Percentiles rank a stretch among this genome's conserved stretches.
These are phyloP conservation scores for Dinocampus coccinellae DNA, from an alignment of 2,888 invertebrate genomes.

Conservation along the genomic window DNA sequence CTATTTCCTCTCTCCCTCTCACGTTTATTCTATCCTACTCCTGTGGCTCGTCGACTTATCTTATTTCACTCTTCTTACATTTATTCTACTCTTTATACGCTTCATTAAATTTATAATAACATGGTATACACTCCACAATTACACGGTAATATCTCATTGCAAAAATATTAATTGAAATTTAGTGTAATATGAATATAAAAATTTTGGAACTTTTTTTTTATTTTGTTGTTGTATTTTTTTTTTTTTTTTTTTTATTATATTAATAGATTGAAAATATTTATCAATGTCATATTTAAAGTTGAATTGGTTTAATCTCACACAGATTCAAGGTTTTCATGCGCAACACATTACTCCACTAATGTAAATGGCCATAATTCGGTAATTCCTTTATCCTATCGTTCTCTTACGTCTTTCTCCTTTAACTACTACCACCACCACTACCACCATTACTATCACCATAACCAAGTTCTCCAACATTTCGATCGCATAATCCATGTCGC, in stretches of 20 bases:
- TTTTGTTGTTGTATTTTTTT: no score
- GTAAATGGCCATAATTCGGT: constrained; percentile 33
- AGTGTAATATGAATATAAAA: no score
- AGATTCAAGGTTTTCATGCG: constrained; percentile 16
- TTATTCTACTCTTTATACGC: background rate
- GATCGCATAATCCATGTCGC: constrained; percentile 29
- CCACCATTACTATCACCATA: background rate
- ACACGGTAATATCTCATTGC: background rate
- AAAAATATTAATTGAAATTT: no score
- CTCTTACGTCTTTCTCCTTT: background rate
- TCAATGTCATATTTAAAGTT: constrained; percentile 21
- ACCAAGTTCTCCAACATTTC: constrained; percentile 33
- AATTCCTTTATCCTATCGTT: constrained; percentile 30
- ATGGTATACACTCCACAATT: background rate
- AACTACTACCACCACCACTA: background rate
- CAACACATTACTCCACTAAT: background rate
- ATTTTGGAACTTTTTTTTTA: no score
- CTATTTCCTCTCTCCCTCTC: constrained; percentile 12
- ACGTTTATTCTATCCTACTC: background rate
- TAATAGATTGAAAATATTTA: background rate
- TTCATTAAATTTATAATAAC: background rate
- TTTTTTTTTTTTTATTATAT: no score
- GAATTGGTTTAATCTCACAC: constrained; percentile 23
- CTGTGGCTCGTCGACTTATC: constrained; percentile 4
- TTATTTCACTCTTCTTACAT: background rate